phyloP scores from a whole-genome alignment of 2,113 vertebrate species.

The Ophiodon elongatus region DNA sequence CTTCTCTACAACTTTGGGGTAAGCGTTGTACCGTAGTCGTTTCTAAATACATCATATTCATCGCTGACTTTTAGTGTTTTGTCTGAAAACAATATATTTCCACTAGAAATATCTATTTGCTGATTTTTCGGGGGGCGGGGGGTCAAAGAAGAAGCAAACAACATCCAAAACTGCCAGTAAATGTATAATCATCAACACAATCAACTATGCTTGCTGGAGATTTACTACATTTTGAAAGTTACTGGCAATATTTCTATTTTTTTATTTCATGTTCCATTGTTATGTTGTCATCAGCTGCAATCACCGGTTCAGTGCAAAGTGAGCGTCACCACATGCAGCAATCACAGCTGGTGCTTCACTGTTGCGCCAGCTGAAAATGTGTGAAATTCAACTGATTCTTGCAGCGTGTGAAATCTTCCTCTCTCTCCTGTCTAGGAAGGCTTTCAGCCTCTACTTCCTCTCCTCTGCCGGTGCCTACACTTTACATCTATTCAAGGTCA shows the following conservation, averaged over 20 bases:
- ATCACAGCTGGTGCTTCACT: neutral
- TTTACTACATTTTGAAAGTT: neutral
- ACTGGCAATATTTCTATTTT: neutral
- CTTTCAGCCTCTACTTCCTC: constrained; percentile 39
- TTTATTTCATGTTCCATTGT: neutral
- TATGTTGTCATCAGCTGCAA: neutral
- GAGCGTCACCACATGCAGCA: neutral
- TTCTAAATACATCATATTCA: neutral
- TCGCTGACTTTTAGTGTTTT: neutral
- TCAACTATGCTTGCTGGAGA: neutral
- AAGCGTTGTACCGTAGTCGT: neutral
- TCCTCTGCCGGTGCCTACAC: constrained; percentile 49
- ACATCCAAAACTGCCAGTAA: neutral
- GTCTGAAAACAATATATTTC: neutral
- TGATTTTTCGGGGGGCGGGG: neutral
- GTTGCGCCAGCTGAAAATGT: constrained; percentile 18
- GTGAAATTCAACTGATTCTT: constrained; percentile 16
- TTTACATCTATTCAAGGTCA: constrained; percentile 45
- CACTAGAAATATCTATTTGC: neutral
- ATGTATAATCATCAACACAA: neutral
- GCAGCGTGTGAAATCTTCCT: neutral
- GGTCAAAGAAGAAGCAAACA: neutral
- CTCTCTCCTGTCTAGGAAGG: constrained; percentile 41
- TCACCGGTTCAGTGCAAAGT: neutral
- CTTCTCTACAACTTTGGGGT: constrained; percentile 66